phyloP scores from a whole-genome alignment of 2,888 invertebrate genomes.

The Drosophila villosipedis region DNA sequence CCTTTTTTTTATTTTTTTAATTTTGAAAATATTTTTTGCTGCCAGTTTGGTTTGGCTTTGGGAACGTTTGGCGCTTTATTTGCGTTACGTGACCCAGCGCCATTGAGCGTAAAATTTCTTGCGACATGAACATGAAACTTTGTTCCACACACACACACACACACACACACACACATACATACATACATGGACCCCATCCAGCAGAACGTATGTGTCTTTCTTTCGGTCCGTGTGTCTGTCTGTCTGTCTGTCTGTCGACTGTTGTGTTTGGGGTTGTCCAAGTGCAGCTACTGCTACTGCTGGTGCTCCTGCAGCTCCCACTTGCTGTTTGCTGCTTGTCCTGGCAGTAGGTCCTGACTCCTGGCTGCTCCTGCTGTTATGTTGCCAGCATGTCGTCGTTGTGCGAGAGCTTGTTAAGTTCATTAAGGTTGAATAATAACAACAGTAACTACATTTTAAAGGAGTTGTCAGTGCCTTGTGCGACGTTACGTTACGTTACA shows the following conservation, averaged over 20 bases:
- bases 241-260: conserved; percentile 44
- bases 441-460: conserved; percentile 82
- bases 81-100: conserved; percentile 79
- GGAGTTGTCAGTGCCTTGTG: conserved; percentile 69
- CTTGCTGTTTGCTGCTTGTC: conserved; percentile 13
- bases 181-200: conserved; percentile 23
- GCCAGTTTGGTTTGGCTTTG: conserved; percentile 44
- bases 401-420: conserved; percentile 79
- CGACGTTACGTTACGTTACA: conserved; percentile 25
- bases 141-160: conserved; percentile 43
- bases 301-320: conserved; percentile 1
- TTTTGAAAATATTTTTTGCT: conserved; percentile 28
- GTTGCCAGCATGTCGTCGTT: conserved; percentile 46
- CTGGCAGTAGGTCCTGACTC: conserved; percentile 31
- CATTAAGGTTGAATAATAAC: conserved; percentile 82
- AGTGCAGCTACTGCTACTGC: conserved; percentile 39
- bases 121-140: conserved; percentile 76
- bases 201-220: conserved; percentile 43
- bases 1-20: neutral
- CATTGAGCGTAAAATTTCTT: conserved; percentile 75
- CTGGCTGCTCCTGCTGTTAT: conserved; percentile 10
- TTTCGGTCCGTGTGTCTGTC: conserved; percentile 40
- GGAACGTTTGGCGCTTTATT: conserved; percentile 74
- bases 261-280: conserved; percentile 48
- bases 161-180: conserved; percentile 34